Evolutionary conservation across 1,140 invertebrate species (phyloP), one percentile per base, ranked within the genome.

Genomic region (Zaprionus camerounensis): DNA sequence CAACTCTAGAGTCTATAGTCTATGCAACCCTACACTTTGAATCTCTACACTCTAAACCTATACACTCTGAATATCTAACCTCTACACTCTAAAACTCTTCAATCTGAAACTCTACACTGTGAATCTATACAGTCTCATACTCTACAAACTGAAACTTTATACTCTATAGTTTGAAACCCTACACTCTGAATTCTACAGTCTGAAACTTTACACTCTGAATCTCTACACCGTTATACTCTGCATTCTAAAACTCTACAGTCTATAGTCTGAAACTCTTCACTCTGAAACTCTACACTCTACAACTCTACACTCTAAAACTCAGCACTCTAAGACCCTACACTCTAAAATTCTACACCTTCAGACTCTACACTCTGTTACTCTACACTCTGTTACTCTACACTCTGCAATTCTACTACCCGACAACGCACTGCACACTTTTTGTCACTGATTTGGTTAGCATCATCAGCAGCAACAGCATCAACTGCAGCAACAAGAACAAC

Each of bases 391-490:
- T 20, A 46, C 44, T 55, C 24, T 28, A 15, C 24, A 26, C 51
- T 55, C 0, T 13, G 13, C 15, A 41, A 41, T 15, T 41, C 38
- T 41, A 5, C 38, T n/a, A 41, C 38, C 6, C 28, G 9, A n/a
- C 2, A 5, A 26, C 24, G 5, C 24, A 51, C 46, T 12, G 44
- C 44, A 9, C 44, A 22, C 9, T 46, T 46, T 17, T 71, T 44
- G 34, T 49, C 57, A 13, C 70, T 62, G 63, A 70, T 73, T 76
- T 70, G 63, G 72, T 76, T 71, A 13, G 20, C 55, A 55, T 20
- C 61, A 31, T 26, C 15, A 28, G 17, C 53, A 67, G 22, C 46
- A 55, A 55, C 28, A 71, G 41, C 49, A 44, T 9, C 46, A 17
- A 41, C 31, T 41, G 53, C 49, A 22, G 31, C 62, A 34, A 26